Base-by-base conservation (phyloP, 2,113 vertebrate genomes). In the Osmerus eperlanus region DNA sequence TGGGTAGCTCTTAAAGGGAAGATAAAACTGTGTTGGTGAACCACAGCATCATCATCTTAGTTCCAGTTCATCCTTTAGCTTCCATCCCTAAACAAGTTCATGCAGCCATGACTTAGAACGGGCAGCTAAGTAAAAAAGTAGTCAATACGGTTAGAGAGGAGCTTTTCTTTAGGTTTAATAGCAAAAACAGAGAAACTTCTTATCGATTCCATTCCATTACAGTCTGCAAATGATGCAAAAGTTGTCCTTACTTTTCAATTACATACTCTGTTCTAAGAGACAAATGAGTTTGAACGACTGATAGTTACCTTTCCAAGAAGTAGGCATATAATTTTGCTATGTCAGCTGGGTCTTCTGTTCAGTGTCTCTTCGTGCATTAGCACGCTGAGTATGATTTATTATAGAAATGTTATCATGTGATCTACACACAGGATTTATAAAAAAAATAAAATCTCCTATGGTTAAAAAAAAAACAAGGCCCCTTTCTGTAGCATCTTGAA, bases 341-440 rank as follows among this genome's bases (percentile, higher is more conserved):
- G 96, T 98, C 97, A 97, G 97, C 94, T 98, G 96, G 94, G 96
- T 99, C 97, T 96, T 99, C 97, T 92, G 96, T 98, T 99, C 96
- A 97, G 84, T 80, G 96, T 99, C 96, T 99, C 97, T 99, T 99
- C 97, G 95, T 97, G 97, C 96, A 95, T 96, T 95, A 98, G 97
- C 97, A 99, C 97, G 97, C 97, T 99, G 97, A 99, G 97, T 99
- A 96, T 97, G 96, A 99, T 99, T 99, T 96, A 98, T 99, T 98
- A 95, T 98, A 99, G 93, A 99, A 98, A 99, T 98, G 97, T 99
- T 99, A 99, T 99, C 97, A 99, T 97, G 94, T 97, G 96, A 96
- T 92, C 95, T 98, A 94, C 89, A 95, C 95, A 99, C 94, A 93
- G 91, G 93, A 92, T 93, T 96, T 95, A 95, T 93, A 92, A 89